Conservation (phyloP, 2,113 vertebrate genomes). For the Carassius carassius region DNA sequence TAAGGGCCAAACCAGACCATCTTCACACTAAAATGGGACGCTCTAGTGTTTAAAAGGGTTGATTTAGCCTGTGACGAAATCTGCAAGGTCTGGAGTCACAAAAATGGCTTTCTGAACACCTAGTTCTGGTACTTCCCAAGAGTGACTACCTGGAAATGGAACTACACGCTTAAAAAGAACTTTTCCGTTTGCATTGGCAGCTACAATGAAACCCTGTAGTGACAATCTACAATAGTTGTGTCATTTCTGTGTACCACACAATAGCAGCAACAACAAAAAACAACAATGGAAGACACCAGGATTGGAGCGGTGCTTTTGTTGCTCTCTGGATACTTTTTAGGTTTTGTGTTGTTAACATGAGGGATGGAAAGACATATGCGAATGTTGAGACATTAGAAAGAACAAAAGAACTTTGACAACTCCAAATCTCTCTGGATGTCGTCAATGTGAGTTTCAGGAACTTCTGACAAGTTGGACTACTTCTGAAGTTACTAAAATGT, state of each 20-base stretch:
- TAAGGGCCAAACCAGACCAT: constrained; percentile 24
- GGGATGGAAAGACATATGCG: no score
- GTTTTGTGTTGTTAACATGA: background rate
- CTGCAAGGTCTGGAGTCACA: background rate
- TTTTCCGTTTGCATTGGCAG: background rate
- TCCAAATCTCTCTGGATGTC: background rate
- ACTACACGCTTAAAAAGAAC: background rate
- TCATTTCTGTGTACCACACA: background rate
- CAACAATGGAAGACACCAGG: background rate
- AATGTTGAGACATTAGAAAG: background rate
- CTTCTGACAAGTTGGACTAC: background rate
- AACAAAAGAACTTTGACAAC: background rate
- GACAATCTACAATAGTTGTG: background rate
- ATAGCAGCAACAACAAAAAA: background rate
- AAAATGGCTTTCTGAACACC: background rate
- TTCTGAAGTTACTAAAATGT: background rate
- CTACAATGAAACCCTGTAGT: background rate
- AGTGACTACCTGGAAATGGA: background rate
- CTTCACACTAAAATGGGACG: constrained; percentile 15
- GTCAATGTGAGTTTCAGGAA: background rate
- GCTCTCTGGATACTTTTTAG: background rate
- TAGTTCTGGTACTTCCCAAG: background rate
- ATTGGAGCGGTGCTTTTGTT: background rate
- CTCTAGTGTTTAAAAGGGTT: background rate
- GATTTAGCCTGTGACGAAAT: background rate